phyloP scores from a whole-genome alignment of 2,888 invertebrate species.

The Melanophora roralis region DNA sequence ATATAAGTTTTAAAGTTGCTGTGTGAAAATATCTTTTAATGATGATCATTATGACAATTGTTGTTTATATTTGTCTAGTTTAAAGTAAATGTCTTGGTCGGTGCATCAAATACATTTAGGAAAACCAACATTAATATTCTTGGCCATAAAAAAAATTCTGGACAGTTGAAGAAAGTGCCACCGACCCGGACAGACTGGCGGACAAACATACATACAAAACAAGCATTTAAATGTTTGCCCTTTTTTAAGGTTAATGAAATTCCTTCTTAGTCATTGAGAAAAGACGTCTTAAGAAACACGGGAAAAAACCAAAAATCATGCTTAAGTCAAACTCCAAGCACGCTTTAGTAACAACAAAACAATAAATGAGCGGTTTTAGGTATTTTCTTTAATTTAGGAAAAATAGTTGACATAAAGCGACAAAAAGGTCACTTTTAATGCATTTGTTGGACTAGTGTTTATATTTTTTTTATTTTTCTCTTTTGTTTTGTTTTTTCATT shows the following conservation, averaged over 20 bases:
- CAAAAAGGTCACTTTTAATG: constrained; percentile 43
- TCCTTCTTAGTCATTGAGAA: background rate
- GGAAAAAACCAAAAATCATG: constrained; percentile 24
- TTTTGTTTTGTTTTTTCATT: too few species aligned
- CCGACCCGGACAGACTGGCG: too few species aligned
- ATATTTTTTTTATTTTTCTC: background rate
- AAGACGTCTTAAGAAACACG: background rate
- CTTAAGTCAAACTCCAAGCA: constrained; percentile 19
- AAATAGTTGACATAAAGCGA: constrained; percentile 40
- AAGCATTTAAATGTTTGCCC: constrained; percentile 11
- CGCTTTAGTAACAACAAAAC: constrained; percentile 20
- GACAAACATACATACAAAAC: background rate
- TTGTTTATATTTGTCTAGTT: constrained; percentile 24
- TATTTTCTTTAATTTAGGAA: constrained; percentile 8
- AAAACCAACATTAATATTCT: background rate
- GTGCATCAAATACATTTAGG: constrained; percentile 55
- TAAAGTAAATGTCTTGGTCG: constrained; percentile 14
- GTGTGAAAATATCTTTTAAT: constrained; percentile 13
- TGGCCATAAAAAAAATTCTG: constrained; percentile 23
- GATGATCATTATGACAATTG: background rate
- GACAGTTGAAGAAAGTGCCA: constrained; percentile 52
- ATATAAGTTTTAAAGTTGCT: background rate
- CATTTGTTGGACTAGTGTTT: background rate
- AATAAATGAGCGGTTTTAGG: constrained; percentile 33
- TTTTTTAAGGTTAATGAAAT: constrained; percentile 35